Conservation (phyloP, 1,140 invertebrate species). For the Psix sp. region DNA sequence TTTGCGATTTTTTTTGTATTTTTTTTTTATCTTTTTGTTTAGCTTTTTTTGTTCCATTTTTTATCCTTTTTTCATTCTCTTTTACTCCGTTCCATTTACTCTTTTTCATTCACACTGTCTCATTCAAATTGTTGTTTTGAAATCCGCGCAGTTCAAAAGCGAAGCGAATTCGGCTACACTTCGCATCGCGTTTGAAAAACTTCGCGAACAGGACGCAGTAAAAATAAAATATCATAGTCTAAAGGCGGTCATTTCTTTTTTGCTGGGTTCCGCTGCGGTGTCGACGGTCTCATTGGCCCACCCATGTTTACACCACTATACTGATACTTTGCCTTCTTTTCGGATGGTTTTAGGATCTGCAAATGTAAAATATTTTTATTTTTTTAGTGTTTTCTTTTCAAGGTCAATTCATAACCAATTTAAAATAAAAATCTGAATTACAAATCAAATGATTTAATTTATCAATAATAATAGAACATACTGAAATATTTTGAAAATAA, state of each 20-base stretch:
- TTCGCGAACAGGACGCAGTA: constrained; percentile 35
- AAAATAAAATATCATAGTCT: constrained; percentile 70
- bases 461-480: too few species aligned
- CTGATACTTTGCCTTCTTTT: constrained; percentile 99
- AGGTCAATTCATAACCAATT: too few species aligned
- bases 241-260: constrained; percentile 85
- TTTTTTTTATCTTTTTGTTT: constrained; percentile 13
- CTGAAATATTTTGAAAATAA: too few species aligned
- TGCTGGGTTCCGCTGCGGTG: constrained; percentile 91
- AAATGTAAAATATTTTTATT: constrained; percentile 2
- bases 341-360: constrained; percentile 98
- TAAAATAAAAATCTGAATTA: too few species aligned
- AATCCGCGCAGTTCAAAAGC: constrained; percentile 36
- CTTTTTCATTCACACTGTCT: constrained; percentile 12
- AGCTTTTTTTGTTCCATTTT: neutral
- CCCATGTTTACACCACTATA: constrained; percentile 88
- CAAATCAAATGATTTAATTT: too few species aligned
- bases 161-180: constrained; percentile 50
- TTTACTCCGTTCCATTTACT: neutral
- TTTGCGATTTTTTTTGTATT: constrained; percentile 13
- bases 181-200: constrained; percentile 46
- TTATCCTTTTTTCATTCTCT: neutral
- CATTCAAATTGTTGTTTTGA: neutral
- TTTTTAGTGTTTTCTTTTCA: too few species aligned
- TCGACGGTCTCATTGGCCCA: constrained; percentile 84